Conservation (phyloP, 2,113 vertebrate genomes). For the Pongo abelii region DNA sequence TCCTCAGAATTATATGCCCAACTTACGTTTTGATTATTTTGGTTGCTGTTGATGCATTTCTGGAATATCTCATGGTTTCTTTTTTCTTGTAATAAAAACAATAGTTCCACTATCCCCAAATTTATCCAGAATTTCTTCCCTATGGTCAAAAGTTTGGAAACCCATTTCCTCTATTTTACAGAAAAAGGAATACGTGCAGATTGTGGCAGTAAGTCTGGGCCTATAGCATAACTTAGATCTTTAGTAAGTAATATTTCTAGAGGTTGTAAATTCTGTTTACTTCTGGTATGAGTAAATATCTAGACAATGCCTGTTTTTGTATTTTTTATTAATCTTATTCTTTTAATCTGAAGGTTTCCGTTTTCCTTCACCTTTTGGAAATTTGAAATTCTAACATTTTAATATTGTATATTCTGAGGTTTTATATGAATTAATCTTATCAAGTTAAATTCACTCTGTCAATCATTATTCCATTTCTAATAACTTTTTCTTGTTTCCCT, state of each 20-base stretch:
- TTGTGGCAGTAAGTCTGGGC: not conserved
- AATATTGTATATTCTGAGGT: not conserved
- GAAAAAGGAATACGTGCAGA: not conserved
- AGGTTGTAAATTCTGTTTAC: not conserved
- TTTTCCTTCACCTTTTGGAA: not conserved
- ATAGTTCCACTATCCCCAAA: not conserved
- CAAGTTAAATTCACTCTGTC: not conserved
- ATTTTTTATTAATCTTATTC: not conserved
- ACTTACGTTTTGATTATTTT: not conserved
- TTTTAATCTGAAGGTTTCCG: not conserved
- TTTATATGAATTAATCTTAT: not conserved
- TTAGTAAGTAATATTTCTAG: not conserved
- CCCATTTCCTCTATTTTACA: not conserved
- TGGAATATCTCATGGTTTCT: not conserved
- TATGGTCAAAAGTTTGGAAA: not conserved
- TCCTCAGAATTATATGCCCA: not conserved
- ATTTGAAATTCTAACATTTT: not conserved
- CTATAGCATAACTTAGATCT: not conserved
- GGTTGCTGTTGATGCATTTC: not conserved
- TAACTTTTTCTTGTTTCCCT: not conserved
- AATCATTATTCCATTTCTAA: not conserved
- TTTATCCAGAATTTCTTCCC: not conserved
- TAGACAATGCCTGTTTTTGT: not conserved
- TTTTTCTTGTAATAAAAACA: not conserved
- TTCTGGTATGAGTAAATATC: not conserved